Evolutionary conservation across 1,140 invertebrate species (phyloP).

Genomic region (Brachionus asplanchnoidis): DNA sequence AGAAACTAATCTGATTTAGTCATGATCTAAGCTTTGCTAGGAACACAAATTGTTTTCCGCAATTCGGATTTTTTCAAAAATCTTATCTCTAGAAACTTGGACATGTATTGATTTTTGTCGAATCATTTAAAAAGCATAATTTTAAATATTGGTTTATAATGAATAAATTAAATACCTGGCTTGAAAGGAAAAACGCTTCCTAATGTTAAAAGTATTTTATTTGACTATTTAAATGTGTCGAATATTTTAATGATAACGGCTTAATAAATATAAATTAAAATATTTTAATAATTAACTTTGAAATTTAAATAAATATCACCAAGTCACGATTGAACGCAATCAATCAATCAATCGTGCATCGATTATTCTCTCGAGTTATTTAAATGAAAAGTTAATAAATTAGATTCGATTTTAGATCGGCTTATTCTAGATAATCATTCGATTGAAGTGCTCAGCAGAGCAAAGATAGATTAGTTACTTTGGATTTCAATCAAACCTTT

Average conservation of each 20-base stretch:
- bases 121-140: neutral
- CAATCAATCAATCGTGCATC: neutral
- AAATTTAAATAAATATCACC: neutral
- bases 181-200: neutral
- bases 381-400: neutral
- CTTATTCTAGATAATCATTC: neutral
- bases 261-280: neutral
- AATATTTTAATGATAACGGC: neutral
- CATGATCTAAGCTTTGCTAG: neutral
- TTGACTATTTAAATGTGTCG: conserved; percentile 8
- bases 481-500: neutral
- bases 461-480: neutral
- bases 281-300: neutral
- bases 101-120: neutral
- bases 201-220: neutral
- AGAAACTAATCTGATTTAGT: neutral
- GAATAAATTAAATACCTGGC: conserved; percentile 1
- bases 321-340: neutral
- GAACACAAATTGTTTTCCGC: neutral
- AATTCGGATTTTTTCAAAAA: neutral
- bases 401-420: neutral
- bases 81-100: neutral
- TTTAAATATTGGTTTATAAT: neutral
- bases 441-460: neutral
- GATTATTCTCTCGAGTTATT: neutral